phyloP scores from a whole-genome alignment of 2,797 vertebrate species.

The Australoheros facetus region DNA sequence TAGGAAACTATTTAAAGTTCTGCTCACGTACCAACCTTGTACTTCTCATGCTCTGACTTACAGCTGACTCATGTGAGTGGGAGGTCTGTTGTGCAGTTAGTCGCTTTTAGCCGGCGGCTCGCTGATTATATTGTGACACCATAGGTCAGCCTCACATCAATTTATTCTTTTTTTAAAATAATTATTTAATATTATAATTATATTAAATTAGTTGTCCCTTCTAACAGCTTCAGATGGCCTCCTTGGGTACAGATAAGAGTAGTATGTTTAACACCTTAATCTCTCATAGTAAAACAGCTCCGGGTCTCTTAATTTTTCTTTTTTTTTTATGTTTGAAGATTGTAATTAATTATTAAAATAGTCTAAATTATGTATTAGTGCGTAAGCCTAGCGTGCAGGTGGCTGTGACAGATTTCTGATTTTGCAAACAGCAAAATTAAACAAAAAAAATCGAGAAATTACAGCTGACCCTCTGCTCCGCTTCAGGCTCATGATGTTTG shows the following conservation, averaged over 20 bases:
- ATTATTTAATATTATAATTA: not conserved
- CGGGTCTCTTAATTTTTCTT: not conserved
- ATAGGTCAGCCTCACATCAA: not conserved
- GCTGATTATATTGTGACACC: constrained; percentile 1
- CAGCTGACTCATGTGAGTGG: not conserved
- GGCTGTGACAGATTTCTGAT: constrained; percentile 13
- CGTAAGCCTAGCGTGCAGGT: not conserved
- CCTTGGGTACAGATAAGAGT: not conserved
- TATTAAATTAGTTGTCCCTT: not conserved
- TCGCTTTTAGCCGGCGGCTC: not conserved
- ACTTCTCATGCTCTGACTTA: constrained; percentile 1
- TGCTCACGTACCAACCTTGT: constrained; percentile 7
- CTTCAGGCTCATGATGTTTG: not conserved
- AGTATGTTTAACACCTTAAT: not conserved
- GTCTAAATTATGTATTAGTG: not conserved
- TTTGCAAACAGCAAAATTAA: constrained; percentile 10
- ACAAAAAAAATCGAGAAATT: constrained; percentile 12
- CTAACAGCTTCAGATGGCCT: not conserved
- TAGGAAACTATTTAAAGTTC: not conserved
- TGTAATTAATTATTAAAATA: not conserved
- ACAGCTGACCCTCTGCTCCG: constrained; percentile 31
- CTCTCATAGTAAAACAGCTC: not conserved
- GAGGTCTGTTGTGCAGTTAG: not conserved
- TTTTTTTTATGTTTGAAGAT: not conserved
- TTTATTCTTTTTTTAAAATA: not conserved